Evolutionary conservation across 2,113 vertebrate species (phyloP), one percentile per base, ranked within the genome.

Genomic region (Trachemys scripta): DNA sequence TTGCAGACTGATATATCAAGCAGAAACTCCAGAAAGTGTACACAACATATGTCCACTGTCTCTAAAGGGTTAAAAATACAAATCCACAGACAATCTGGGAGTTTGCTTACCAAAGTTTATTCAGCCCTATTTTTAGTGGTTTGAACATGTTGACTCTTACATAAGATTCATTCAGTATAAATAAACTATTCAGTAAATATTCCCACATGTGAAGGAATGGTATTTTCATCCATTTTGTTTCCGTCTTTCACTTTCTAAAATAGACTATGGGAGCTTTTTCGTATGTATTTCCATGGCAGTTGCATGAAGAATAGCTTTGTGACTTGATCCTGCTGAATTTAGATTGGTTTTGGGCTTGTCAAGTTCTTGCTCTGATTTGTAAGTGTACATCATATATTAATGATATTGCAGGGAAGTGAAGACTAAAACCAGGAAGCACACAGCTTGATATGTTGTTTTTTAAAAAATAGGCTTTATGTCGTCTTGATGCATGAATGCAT

Each of bases 71-170:
- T 97, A 94, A 96, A 86, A 87, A 47, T 8, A 69, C 72, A 86
- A 22, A 25, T n/a, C 2, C 1, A 76, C 88, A 94, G 84, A 84
- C 92, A 78, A 85, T 84, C 7, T 84, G 59, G 81, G 79, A 84
- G 94, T 96, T 96, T 95, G 24, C 82, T 97, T 82, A 69, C 86
- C 59, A 76, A 95, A 90, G 80, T 93, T 95, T 95, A 87, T 96
- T 93, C 93, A 93, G 84, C 10, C 42, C 95, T 98, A 96, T 98
- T 98, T 98, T 97, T 96, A 97, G 96, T 76, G 12, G 2, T 90
- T 96, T 94, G 96, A 98, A 95, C 97, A 98, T 97, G 96, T 96
- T 98, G 98, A 91, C 84, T 97, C 92, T 98, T 98, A 98, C 50
- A 91, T 97, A 98, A 98, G 94, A 88, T 92, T 97, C 89, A 93